Evolutionary conservation across 2,797 vertebrate genomes (phyloP).

Genomic region (Strix occidentalis): DNA sequence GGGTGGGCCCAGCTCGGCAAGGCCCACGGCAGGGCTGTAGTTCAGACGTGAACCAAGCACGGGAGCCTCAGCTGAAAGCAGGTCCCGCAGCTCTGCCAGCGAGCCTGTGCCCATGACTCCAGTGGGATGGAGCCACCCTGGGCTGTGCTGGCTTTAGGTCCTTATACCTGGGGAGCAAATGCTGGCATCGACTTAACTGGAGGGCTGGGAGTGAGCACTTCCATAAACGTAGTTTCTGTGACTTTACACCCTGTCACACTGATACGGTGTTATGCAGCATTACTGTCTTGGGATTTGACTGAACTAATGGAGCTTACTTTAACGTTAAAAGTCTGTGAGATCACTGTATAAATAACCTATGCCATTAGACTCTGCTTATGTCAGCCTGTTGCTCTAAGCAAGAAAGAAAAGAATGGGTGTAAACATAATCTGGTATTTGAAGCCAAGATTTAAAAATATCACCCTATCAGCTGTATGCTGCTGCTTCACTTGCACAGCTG

Average conservation of each 20-base stretch:
- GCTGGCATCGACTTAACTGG: neutral
- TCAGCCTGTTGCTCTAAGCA: neutral
- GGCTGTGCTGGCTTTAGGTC: neutral
- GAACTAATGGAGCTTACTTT: neutral
- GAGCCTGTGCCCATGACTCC: no score
- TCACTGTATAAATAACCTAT: neutral
- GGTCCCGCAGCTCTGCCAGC: rapidly evolving
- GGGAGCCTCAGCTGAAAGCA: no score
- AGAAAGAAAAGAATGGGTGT: no score
- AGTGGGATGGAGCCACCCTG: no score
- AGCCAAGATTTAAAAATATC: neutral
- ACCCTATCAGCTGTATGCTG: neutral
- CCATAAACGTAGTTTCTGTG: neutral
- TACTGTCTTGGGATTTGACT: neutral
- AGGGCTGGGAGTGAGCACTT: neutral
- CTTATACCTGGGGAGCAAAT: neutral
- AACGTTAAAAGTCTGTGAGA: neutral
- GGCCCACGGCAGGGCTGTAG: neutral
- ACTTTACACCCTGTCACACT: neutral
- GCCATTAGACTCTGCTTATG: neutral
- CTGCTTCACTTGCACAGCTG: neutral
- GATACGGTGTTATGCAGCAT: neutral
- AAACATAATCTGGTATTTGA: neutral
- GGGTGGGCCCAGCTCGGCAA: no score
- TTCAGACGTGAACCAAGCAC: neutral